Percentiles rank a stretch among this genome's conserved stretches.
Evolutionary conservation across 2,888 invertebrate species (phyloP).

Genomic region (Xestia c-nigrum): DNA sequence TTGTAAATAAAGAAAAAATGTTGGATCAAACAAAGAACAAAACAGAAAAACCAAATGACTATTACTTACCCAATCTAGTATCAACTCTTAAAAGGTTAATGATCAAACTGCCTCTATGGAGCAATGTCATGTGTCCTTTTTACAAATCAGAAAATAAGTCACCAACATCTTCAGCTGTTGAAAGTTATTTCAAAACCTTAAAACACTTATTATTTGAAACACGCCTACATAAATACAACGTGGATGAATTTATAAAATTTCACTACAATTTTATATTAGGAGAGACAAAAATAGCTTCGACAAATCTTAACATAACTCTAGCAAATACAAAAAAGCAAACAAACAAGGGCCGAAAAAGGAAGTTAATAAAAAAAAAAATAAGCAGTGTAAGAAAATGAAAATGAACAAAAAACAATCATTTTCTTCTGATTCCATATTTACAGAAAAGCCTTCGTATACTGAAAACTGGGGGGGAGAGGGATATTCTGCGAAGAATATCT

Average conservation of each 20-base stretch:
- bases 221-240: no score
- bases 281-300: no score
- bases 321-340: no score
- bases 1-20: slow-evolving; percentile 10
- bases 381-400: background rate
- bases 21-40: background rate
- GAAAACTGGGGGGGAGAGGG: slow-evolving; percentile 26
- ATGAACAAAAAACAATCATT: background rate
- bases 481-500: slow-evolving; percentile 21
- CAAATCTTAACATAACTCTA: no score
- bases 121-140: slow-evolving; percentile 34
- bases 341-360: slow-evolving; percentile 5
- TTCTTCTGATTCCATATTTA: slow-evolving; percentile 19
- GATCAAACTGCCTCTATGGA: no score
- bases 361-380: background rate
- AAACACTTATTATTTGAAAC: no score
- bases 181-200: no score
- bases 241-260: no score
- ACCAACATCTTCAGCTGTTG: no score
- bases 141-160: background rate
- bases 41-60: slow-evolving; percentile 6
- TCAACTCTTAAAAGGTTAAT: no score
- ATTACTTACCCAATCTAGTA: slow-evolving; percentile 4
- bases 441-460: slow-evolving; percentile 18
- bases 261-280: no score